Evolutionary conservation across 1,140 invertebrate genomes (phyloP).

Genomic region (Limonius californicus): DNA sequence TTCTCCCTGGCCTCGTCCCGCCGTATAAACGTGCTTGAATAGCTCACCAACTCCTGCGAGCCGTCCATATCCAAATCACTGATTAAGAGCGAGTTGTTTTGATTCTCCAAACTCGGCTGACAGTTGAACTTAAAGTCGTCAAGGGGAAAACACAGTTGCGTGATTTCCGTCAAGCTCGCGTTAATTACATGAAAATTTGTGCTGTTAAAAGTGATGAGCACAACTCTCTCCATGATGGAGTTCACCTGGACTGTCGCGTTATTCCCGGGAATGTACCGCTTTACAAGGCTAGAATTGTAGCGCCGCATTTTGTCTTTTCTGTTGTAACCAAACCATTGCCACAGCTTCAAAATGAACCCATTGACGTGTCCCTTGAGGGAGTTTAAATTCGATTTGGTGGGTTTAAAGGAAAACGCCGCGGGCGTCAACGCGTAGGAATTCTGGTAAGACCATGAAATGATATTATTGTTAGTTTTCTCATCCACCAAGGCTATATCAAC

Average conservation of each 20-base stretch:
- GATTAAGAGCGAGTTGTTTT: slow-evolving; percentile 65
- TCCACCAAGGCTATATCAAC: slow-evolving; percentile 26
- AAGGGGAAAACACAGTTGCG: slow-evolving; percentile 60
- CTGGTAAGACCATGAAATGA: slow-evolving; percentile 26
- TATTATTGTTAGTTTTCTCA: slow-evolving; percentile 22
- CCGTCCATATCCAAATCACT: slow-evolving; percentile 69
- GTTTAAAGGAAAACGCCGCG: slow-evolving; percentile 32
- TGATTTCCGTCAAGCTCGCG: slow-evolving; percentile 66
- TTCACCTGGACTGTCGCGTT: slow-evolving; percentile 17
- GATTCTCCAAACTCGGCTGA: slow-evolving; percentile 67
- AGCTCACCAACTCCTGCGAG: slow-evolving; percentile 70
- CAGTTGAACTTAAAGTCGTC: slow-evolving; percentile 57
- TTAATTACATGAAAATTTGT: slow-evolving; percentile 68
- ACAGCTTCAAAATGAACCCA: slow-evolving; percentile 75
- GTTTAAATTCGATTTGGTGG: slow-evolving; percentile 37
- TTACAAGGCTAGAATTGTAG: not conserved
- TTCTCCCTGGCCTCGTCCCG: slow-evolving; percentile 48
- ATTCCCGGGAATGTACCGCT: not conserved
- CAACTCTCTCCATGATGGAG: slow-evolving; percentile 62
- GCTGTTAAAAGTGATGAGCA: slow-evolving; percentile 70
- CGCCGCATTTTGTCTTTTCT: not conserved
- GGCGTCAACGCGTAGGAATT: slow-evolving; percentile 40
- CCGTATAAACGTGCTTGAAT: slow-evolving; percentile 59
- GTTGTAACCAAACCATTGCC: slow-evolving; percentile 60
- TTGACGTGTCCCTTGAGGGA: slow-evolving; percentile 54